Evolutionary conservation across 1,140 invertebrate species (phyloP).

Genomic region (Ceratina calcarata): DNA sequence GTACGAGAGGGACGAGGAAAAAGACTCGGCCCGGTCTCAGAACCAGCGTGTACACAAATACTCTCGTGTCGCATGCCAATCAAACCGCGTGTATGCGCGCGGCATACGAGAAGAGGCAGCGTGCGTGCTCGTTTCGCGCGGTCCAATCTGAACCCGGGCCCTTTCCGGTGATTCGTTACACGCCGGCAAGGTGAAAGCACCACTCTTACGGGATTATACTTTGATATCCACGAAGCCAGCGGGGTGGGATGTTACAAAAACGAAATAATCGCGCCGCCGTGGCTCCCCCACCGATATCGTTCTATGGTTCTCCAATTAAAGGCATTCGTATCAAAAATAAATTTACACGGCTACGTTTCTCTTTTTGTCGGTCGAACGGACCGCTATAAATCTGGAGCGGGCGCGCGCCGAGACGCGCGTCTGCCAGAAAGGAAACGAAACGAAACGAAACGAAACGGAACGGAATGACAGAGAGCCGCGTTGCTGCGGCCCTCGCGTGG

Average conservation of each 20-base stretch:
- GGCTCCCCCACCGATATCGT: conserved; percentile 32
- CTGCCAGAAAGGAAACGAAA: neutral
- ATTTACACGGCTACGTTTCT: conserved; percentile 22
- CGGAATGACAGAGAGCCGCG: neutral
- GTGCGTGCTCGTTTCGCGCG: conserved; percentile 56
- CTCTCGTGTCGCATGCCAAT: conserved; percentile 77
- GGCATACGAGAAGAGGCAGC: conserved; percentile 45
- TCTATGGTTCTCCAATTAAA: conserved; percentile 46
- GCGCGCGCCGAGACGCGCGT: neutral
- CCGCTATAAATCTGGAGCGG: conserved; percentile 43
- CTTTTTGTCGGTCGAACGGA: neutral
- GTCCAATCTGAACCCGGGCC: conserved; percentile 50
- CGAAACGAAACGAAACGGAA: no score
- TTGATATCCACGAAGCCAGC: conserved; percentile 59
- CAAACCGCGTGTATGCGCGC: conserved; percentile 58
- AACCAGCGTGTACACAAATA: conserved; percentile 71
- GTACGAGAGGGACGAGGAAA: conserved; percentile 37
- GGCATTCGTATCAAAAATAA: conserved; percentile 52
- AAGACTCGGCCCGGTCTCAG: conserved; percentile 37
- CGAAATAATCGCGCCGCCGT: conserved; percentile 44
- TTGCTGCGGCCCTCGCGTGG: neutral
- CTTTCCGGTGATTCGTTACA: conserved; percentile 66
- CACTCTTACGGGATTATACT: conserved; percentile 66
- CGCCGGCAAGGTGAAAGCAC: conserved; percentile 59
- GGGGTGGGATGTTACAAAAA: conserved; percentile 45